Evolutionary conservation across 2,797 vertebrate species (phyloP), one percentile per base, ranked within the genome.

Genomic region (Amniataba percoides): DNA sequence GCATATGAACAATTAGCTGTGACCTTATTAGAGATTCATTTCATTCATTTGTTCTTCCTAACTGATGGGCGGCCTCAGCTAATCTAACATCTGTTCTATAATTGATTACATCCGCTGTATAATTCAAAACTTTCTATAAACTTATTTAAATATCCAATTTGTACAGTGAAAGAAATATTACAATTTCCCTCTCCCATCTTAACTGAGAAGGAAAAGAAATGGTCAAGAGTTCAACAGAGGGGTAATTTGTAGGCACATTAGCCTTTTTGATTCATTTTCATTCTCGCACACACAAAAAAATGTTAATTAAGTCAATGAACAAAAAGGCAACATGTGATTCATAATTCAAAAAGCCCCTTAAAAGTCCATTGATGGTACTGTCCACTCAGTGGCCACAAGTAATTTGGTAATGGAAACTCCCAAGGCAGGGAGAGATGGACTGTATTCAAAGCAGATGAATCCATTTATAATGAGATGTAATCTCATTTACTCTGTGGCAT

Each of bases 391-490:
- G 56, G 66, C 64, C n/a, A 9, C 18, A 45, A 77, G 59, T 71
- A 67, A 85, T 84, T 81, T 69, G 52, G 57, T 87, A 82, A 87
- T 74, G 78, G 73, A 84, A 63, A 76, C 62, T 83, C 69, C 64
- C 57, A 60, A 64, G 74, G 64, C 71, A 21, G 58, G 48, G 18
- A 74, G 55, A 65, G 21, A 73, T 82, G 79, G 69, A 77, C 71
- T 52, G 58, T 76, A 83, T 87, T 90, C 78, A 87, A 82, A 74
- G 77, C 64, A 78, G 76, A 84, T 83, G 65, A 91, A 82, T 89
- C 84, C 40, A 73, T 88, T 87, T 73, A 82, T 80, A 89, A 90
- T 85, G 66, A 88, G 66, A 89, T 74, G 53, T 89, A 81, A 92
- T 89, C 77, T 90, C 59, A 81, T 90, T 87, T 83, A 75, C 68